A percentile compares a stretch with the other conserved stretches of the same genome.
Conservation (phyloP, 2,113 vertebrate species). For the Callospermophilus lateralis region DNA sequence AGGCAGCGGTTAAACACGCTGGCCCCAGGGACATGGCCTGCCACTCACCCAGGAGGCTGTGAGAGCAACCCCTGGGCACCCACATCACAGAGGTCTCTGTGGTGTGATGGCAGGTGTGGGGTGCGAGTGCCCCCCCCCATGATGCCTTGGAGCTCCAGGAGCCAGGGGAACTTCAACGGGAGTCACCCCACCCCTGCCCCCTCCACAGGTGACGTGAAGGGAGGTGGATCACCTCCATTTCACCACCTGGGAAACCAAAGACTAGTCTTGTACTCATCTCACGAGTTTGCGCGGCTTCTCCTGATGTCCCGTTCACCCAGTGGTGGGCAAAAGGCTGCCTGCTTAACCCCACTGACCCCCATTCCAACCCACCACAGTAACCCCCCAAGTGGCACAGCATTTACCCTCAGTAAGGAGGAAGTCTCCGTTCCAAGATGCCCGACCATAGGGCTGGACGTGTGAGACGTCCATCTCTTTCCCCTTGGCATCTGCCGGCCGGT, state of each 20-base stretch:
- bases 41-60: not conserved
- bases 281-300: not conserved
- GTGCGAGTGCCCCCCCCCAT: not conserved
- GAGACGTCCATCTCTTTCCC: not conserved
- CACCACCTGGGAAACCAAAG: not conserved
- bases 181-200: not conserved
- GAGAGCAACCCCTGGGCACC: not conserved
- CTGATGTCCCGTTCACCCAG: not conserved
- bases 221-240: not conserved
- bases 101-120: not conserved
- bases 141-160: not conserved
- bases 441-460: not conserved
- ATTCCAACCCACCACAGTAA: not conserved
- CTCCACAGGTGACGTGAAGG: not conserved
- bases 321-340: not conserved
- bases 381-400: not conserved
- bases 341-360: not conserved
- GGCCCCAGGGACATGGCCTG: not conserved
- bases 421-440: not conserved
- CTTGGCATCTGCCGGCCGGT: fast-evolving
- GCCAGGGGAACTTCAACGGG: not conserved
- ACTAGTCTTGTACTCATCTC: not conserved
- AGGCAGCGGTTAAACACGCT: not conserved
- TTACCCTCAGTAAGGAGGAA: not conserved
- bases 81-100: not conserved